Base-by-base conservation (phyloP, 2,797 vertebrate genomes). In the Falco concolor region DNA sequence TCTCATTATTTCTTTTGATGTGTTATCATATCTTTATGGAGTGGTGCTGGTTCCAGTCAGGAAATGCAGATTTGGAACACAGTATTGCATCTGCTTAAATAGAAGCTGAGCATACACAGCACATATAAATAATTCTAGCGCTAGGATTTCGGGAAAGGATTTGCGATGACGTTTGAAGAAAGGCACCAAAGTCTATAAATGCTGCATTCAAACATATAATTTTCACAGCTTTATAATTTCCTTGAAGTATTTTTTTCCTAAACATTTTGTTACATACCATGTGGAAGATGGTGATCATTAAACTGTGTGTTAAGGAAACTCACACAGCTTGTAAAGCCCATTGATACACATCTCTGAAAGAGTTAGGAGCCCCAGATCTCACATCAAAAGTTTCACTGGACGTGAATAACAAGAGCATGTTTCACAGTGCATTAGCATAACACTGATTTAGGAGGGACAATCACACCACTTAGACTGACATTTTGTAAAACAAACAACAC, bases 281-380 rank as follows among this genome's bases (percentile, higher is more conserved):
- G 0, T 78, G 47, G 61, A 90, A 61, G 38, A 13, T 25, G 49
- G 20, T 15, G 56, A 40, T 75, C n/a, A 17, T 42, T 81, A 32
- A 74, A 23, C 10, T 22, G 17, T 3, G 28, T 11, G 42, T 36
- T 42, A 24, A 44, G 53, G 57, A 84, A 79, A 49, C 3, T 8
- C 87, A 28, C 4, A 38, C 28, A 69, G 54, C 79, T 45, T 5
- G 0, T 21, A 54, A 8, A 77, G 76, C 30, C 60, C 2, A 1
- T 22, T 3, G 1, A 6, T 3, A 8, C 14, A 1, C 0, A 0
- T 16, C 28, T 73, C 54, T 70, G 73, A 24, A 49, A 69, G 36
- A 52, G 30, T 3, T 1, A 15, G 38, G n/a, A 84, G 32, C 38
- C 45, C 17, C 53, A 86, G 14, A 27, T 19, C 73, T 50, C 88